Evolutionary conservation across 2,888 invertebrate genomes (phyloP).

Genomic region (Eilema caniola): DNA sequence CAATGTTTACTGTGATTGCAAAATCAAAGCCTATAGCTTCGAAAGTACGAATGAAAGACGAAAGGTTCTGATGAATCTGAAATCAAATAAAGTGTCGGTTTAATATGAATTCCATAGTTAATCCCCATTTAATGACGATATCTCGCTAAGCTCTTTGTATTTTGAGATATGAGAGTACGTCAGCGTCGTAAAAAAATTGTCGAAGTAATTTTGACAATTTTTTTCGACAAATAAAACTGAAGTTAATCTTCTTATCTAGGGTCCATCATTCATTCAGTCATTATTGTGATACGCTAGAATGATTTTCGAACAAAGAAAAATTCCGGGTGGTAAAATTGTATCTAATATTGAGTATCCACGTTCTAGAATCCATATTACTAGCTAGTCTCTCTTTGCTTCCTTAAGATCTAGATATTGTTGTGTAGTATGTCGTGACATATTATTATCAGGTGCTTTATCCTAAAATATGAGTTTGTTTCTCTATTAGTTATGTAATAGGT

Average conservation of each 20-base stretch:
- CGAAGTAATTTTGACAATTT: neutral
- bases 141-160: constrained; percentile 12
- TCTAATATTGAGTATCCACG: too few species aligned
- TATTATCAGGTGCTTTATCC: too few species aligned
- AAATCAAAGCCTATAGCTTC: neutral
- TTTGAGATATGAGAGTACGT: neutral
- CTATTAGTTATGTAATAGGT: too few species aligned
- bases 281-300: neutral
- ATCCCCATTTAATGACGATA: constrained; percentile 15
- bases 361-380: too few species aligned
- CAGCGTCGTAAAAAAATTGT: too few species aligned
- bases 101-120: constrained; percentile 8
- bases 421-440: too few species aligned
- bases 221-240: neutral
- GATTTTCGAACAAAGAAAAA: too few species aligned
- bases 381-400: too few species aligned
- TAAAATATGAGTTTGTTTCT: too few species aligned
- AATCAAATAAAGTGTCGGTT: constrained; percentile 16
- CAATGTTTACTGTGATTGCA: neutral
- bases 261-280: neutral
- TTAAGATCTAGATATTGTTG: too few species aligned
- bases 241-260: neutral
- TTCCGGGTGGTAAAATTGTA: too few species aligned
- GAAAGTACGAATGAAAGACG: constrained; percentile 2
- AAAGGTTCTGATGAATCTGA: constrained; percentile 10